These are phyloP conservation scores for Chironomus tepperi DNA, from an alignment of 1,140 invertebrate genomes.

Conservation along the genomic window DNA sequence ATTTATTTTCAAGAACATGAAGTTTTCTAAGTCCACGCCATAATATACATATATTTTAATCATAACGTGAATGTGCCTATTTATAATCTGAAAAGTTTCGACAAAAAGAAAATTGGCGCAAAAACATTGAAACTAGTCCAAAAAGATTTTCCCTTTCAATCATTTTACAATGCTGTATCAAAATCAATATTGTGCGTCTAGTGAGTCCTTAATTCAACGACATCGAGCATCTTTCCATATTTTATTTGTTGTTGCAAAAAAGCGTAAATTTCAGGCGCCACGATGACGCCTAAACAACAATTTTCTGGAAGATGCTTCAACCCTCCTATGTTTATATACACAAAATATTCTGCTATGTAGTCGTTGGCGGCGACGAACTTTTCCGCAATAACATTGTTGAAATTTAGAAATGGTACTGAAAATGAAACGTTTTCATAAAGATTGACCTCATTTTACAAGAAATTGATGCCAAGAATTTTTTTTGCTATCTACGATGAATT, in stretches of 20 bases:
- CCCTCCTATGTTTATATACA: background rate
- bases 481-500: background rate
- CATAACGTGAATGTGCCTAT: no score
- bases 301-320: slow-evolving; percentile 12
- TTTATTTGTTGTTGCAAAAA: background rate
- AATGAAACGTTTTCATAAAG: background rate
- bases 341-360: background rate
- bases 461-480: background rate
- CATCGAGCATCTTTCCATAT: background rate
- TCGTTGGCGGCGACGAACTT: background rate
- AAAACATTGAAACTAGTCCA: no score
- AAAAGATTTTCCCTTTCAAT: no score
- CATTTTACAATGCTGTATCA: background rate
- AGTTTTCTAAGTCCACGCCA: no score
- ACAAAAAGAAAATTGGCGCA: no score
- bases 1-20: no score
- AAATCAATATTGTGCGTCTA: background rate
- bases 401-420: background rate
- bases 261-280: slow-evolving; percentile 5
- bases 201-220: background rate
- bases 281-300: background rate
- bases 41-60: no score
- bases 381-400: background rate
- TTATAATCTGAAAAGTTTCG: no score
- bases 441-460: background rate